phyloP scores from a whole-genome alignment of 2,113 vertebrate genomes.

The Anser brachyrhynchus region DNA sequence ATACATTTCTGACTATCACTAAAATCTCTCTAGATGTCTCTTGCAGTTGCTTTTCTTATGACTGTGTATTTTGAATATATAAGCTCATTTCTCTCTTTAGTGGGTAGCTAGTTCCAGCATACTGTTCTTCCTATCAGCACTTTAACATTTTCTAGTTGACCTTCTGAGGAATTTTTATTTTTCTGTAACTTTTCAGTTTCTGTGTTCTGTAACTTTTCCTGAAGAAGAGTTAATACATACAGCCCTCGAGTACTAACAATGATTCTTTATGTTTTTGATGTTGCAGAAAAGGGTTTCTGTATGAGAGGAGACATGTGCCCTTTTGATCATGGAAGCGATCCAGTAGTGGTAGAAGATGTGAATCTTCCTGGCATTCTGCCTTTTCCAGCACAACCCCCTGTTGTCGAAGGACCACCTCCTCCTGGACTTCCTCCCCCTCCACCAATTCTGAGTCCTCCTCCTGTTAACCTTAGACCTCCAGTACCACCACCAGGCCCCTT shows the following conservation, averaged over 20 bases:
- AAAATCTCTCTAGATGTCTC: neutral
- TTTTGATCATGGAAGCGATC: slow-evolving; percentile 97
- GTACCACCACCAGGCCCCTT: slow-evolving; percentile 89
- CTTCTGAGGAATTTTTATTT: neutral
- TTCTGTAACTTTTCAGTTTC: neutral
- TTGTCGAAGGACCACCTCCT: slow-evolving; percentile 89
- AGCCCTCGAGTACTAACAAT: neutral
- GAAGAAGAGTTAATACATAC: neutral
- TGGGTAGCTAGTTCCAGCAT: neutral
- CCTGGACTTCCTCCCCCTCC: slow-evolving; percentile 91
- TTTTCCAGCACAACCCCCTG: slow-evolving; percentile 91
- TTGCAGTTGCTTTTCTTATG: neutral
- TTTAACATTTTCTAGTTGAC: neutral
- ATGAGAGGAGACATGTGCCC: slow-evolving; percentile 98
- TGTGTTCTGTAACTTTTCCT: neutral
- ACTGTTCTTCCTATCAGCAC: neutral
- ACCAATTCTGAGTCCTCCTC: slow-evolving; percentile 90
- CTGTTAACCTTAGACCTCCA: slow-evolving; percentile 92
- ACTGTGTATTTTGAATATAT: neutral
- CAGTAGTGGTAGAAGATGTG: slow-evolving; percentile 97
- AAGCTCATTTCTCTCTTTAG: neutral
- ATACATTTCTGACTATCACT: neutral
- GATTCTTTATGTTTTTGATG: neutral
- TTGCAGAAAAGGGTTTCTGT: slow-evolving; percentile 96
- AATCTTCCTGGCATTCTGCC: slow-evolving; percentile 95